Conservation (phyloP, 2,888 invertebrate genomes). For the Eupeodes luniger region DNA sequence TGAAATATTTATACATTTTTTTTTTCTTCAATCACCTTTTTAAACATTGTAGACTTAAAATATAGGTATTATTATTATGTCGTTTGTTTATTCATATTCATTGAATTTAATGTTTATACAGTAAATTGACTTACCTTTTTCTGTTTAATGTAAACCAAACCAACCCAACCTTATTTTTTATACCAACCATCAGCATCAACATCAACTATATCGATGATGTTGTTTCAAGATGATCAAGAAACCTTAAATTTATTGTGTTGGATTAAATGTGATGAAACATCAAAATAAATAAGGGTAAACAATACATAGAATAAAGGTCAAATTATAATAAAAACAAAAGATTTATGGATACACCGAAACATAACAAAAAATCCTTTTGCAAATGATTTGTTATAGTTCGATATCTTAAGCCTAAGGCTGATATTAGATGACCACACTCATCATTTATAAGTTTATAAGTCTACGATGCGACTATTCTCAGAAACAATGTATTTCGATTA, state of each 20-base stretch:
- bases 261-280: conserved; percentile 5
- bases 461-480: no score
- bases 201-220: neutral
- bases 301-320: neutral
- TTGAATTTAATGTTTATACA: conserved; percentile 16
- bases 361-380: no score
- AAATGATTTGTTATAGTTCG: no score
- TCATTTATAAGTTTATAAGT: no score
- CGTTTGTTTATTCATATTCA: neutral
- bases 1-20: neutral
- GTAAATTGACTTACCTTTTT: conserved; percentile 24
- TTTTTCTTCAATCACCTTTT: neutral
- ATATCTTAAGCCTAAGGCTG: no score
- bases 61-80: neutral
- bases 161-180: neutral
- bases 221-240: neutral
- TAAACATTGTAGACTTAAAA: neutral
- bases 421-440: no score
- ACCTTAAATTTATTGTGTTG: neutral
- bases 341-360: no score
- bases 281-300: conserved; percentile 10
- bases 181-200: neutral
- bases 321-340: neutral
- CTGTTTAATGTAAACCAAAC: conserved; percentile 11
- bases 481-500: no score